Conservation (phyloP, 2,888 invertebrate genomes). For the Leptopterna dolabrata region DNA sequence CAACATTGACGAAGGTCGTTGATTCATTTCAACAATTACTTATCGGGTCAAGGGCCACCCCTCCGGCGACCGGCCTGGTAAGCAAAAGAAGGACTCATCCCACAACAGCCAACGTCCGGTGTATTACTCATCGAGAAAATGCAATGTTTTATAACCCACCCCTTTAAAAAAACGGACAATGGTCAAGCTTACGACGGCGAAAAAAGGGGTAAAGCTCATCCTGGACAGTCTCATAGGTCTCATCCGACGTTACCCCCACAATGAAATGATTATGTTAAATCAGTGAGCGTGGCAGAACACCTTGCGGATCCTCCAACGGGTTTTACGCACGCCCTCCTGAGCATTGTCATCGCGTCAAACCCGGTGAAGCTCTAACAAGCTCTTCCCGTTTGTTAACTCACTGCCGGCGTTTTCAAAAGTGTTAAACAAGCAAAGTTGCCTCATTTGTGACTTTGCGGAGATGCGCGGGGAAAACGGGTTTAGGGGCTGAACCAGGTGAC, state of each 20-base stretch:
- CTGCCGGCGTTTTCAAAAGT: conserved; percentile 30
- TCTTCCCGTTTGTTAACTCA: conserved; percentile 30
- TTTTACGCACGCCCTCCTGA: conserved; percentile 27
- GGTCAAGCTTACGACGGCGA: background rate
- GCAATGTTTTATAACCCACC: background rate
- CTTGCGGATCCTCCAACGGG: conserved; percentile 34
- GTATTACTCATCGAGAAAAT: background rate
- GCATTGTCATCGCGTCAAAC: conserved; percentile 34
- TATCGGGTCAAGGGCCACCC: conserved; percentile 35
- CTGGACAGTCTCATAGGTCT: background rate
- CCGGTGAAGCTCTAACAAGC: conserved; percentile 38
- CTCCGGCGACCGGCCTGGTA: background rate
- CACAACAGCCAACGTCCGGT: background rate
- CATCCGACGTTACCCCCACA: conserved; percentile 15
- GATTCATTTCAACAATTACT: conserved; percentile 31
- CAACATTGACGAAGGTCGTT: background rate
- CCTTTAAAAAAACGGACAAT: background rate
- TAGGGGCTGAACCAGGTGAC: conserved; percentile 9
- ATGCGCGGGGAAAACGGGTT: background rate
- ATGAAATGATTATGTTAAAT: conserved; percentile 47
- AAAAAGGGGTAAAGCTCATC: conserved; percentile 6
- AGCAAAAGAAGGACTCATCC: background rate
- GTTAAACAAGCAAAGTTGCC: conserved; percentile 54
- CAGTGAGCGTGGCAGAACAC: conserved; percentile 44
- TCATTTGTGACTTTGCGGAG: conserved; percentile 49